Evolutionary conservation across 2,888 invertebrate species (phyloP).

Genomic region (Plebejus melissa): DNA sequence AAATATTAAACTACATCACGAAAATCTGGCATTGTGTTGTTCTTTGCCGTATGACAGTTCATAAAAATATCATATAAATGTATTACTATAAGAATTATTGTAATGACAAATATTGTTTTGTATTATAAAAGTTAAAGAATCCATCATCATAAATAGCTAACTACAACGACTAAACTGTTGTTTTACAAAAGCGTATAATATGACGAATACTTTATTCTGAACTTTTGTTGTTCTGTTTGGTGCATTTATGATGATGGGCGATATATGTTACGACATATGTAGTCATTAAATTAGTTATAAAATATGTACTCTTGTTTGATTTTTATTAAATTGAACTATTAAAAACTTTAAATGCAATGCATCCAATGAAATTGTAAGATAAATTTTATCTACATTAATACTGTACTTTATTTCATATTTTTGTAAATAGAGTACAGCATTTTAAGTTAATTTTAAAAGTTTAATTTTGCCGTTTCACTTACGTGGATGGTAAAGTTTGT

Average conservation of each 20-base stretch:
- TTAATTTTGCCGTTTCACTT: constrained; percentile 48
- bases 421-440: constrained; percentile 38
- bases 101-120: constrained; percentile 11
- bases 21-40: background rate
- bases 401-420: constrained; percentile 51
- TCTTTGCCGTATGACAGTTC: constrained; percentile 18
- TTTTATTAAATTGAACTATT: constrained; percentile 76
- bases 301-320: constrained; percentile 67
- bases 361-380: constrained; percentile 76
- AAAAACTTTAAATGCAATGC: constrained; percentile 74
- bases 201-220: background rate
- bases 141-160: background rate
- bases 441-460: constrained; percentile 50
- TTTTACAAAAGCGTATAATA: background rate
- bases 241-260: constrained; percentile 56
- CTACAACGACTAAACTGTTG: background rate
- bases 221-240: constrained; percentile 34
- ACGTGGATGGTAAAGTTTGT: constrained; percentile 23
- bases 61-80: constrained; percentile 1
- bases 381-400: constrained; percentile 70
- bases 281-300: constrained; percentile 61
- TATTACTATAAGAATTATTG: background rate
- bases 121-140: constrained; percentile 12
- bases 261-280: constrained; percentile 49
- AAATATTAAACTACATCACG: background rate